Evolutionary conservation across 2,113 vertebrate species (phyloP), one percentile per base, ranked within the genome.

Genomic region (Ellobius talpinus): DNA sequence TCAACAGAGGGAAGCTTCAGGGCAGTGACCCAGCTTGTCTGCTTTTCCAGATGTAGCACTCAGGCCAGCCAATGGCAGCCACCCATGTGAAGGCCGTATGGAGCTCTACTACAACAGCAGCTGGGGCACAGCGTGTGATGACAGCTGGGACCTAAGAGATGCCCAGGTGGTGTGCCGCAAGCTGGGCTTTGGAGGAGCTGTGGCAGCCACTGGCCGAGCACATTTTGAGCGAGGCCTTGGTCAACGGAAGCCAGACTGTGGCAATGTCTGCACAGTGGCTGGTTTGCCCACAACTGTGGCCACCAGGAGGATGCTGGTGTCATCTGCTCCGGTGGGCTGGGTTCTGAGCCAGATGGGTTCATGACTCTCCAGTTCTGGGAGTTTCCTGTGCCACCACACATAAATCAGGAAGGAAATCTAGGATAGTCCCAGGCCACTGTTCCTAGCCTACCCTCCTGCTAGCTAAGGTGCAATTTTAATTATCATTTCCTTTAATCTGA

Each of bases 121-220:
- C 63, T 98, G 98, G 96, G 97, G 97, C 29, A 98, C 97, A 0
- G 97, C 98, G 93, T 98, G 98, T 14, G 98, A 98, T 0, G 98
- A 98, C 47, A 17, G 92, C 96, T 98, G 98, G 98, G 98, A 98
- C 96, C 65, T 98, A 31, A 86, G 13, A 0, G 97, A 98, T 0
- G 98, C 97, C 45, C 73, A 94, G 42, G 97, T 98, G 72, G 98
- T 98, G 16, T 98, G 98, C 63, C 29, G n/a, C 68, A 94, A 98
- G 87, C 97, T 98, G 85, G 94, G 76, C 77, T 98, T 97, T 1
- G 97, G 97, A 4, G 3, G 16, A 31, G 96, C 89, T 0, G 24
- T 97, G 39, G 76, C 93, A 0, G 97, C 98, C 55, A 93, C 89
- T 0, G 72, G 95, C 23, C 45, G 31, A n/a, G 97, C 96, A 0